phyloP scores from a whole-genome alignment of 2,113 vertebrate species.

The Sinocyclocheilus anshuiensis region DNA sequence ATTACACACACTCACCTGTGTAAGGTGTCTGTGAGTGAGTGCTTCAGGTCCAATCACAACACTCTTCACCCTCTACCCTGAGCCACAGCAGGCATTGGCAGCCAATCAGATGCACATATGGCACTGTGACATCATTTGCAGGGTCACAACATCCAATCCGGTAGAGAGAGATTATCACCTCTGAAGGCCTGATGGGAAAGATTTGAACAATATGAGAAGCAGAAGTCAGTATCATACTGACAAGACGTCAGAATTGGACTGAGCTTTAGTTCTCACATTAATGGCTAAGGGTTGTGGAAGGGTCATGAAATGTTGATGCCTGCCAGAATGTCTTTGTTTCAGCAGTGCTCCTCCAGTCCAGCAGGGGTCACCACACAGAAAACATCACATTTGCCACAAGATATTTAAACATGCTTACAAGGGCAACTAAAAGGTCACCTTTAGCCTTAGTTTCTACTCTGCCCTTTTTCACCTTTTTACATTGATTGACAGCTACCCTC shows the following conservation, averaged over 20 bases:
- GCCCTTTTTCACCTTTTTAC: no score
- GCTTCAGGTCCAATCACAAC: conserved; percentile 5
- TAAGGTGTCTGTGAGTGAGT: background rate
- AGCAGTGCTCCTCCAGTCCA: background rate
- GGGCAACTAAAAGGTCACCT: conserved; percentile 57
- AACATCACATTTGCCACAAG: background rate
- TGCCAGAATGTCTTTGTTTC: background rate
- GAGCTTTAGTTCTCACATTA: conserved; percentile 3
- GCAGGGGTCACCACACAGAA: background rate
- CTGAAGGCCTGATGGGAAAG: conserved; percentile 63
- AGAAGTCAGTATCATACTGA: conserved; percentile 4
- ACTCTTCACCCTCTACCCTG: background rate
- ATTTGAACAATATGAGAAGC: background rate
- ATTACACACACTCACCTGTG: background rate
- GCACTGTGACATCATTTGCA: conserved; percentile 67
- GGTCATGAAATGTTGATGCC: background rate
- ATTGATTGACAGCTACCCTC: no score
- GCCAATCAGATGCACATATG: conserved; percentile 60
- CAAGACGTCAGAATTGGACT: background rate
- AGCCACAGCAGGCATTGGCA: conserved; percentile 48
- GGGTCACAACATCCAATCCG: conserved; percentile 70
- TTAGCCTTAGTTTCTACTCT: no score
- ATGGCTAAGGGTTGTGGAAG: background rate
- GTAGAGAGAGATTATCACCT: conserved; percentile 68
- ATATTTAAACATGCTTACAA: conserved; percentile 71